Conservation (phyloP, 2,888 invertebrate genomes). For the Polydrusus pterygomalis region DNA sequence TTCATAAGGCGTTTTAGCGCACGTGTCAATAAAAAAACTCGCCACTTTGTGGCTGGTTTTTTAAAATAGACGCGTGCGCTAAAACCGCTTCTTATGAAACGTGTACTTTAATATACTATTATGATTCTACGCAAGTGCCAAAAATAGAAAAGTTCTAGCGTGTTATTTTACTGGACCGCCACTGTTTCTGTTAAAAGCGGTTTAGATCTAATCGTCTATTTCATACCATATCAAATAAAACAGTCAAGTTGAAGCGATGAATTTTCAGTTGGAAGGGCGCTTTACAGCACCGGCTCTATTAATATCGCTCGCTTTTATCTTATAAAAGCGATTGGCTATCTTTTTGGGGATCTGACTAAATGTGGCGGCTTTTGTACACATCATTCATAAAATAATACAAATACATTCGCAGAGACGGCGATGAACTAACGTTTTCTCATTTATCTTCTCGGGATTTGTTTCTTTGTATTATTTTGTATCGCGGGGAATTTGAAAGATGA, state of each 20-base stretch:
- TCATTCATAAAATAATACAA: conserved; percentile 52
- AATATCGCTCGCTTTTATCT: conserved; percentile 44
- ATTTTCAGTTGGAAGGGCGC: conserved; percentile 37
- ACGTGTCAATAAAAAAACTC: too few relatives aligned
- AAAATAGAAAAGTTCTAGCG: too few relatives aligned
- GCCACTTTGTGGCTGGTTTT: too few relatives aligned
- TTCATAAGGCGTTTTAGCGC: too few relatives aligned
- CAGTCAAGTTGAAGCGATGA: conserved; percentile 37
- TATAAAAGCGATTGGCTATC: conserved; percentile 34
- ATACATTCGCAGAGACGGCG: conserved; percentile 43
- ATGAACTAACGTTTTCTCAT: conserved; percentile 43
- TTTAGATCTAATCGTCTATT: conserved; percentile 26
- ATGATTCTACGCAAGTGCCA: too few relatives aligned
- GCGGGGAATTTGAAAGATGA: background rate
- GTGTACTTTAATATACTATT: too few relatives aligned
- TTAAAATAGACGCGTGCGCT: too few relatives aligned
- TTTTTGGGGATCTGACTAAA: conserved; percentile 38
- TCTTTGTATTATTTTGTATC: conserved; percentile 25
- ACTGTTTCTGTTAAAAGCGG: conserved; percentile 29
- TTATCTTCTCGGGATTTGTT: conserved; percentile 39
- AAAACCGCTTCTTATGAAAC: too few relatives aligned
- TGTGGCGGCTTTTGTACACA: conserved; percentile 47
- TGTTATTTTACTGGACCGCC: background rate
- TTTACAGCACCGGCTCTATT: conserved; percentile 35
- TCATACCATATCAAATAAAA: conserved; percentile 44